Evolutionary conservation across 2,888 invertebrate genomes (phyloP), one percentile per base, ranked within the genome.

Genomic region (Rhaphigaster nebulosa): DNA sequence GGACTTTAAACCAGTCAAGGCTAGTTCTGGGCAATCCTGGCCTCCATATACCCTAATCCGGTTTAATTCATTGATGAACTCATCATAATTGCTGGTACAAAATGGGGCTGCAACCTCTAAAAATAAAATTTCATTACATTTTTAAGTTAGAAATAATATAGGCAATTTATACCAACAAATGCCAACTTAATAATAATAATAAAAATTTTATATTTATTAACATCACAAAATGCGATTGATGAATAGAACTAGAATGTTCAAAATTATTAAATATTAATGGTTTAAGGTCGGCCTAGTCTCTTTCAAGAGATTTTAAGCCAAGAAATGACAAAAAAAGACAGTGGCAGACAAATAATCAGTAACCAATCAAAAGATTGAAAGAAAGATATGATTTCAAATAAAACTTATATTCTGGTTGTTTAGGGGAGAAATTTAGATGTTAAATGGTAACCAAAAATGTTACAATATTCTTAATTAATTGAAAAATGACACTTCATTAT

Each of bases 1-100:
- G 91, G 95, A 93, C 90, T 95, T 94, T 70, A 96, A 95, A n/a
- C 96, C 97, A 0, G 95, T 94, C 13, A 96, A 93, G 0, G 96
- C 95, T 94, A 95, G 96, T 94, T 97, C 97, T 0, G 97, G 96
- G 93, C 97, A 97, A 93, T 96, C 96, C 0, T 96, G 96, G 0
- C 97, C 97, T 0, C 96, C 96, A 92, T 95, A 94, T 5, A 96
- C 95, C 45, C 94, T 94, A 8, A 96, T 94, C 76, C 94, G 94
- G 90, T 95, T 94, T 52, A 96, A 93, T 15, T 95, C 95, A 26
- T 94, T 92, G 92, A 95, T 94, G 93, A 96, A 95, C 23, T 94
- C 94, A n/a, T 94, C 93, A n/a, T 95, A 95, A 92, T 96, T 94
- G n/a, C 94, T 94, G 0, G 96, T 96, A 1, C 90, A 90, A 45